phyloP scores from a whole-genome alignment of 2,888 invertebrate genomes.

The Margaritifera margaritifera region DNA sequence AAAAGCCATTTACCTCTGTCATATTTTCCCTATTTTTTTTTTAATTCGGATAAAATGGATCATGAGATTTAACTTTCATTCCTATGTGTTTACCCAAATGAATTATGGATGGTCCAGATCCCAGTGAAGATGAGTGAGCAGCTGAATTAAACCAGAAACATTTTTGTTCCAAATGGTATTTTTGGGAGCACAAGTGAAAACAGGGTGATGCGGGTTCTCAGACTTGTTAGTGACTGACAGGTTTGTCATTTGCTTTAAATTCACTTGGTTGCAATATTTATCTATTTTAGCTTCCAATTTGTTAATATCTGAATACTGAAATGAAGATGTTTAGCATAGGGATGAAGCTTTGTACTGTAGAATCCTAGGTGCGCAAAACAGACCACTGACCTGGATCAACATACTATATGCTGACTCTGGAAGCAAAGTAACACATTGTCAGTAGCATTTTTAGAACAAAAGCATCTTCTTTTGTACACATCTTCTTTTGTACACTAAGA shows the following conservation, averaged over 20 bases:
- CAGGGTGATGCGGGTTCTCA: conserved; percentile 10
- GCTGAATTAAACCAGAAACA: too few species aligned
- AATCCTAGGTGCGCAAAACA: conserved; percentile 8
- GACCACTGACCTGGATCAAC: conserved; percentile 4
- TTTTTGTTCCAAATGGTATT: conserved; percentile 11
- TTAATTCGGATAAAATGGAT: too few species aligned
- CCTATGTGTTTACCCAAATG: too few species aligned
- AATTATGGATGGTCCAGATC: too few species aligned
- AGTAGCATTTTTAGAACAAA: background rate
- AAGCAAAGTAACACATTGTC: conserved; percentile 9
- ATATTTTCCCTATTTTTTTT: too few species aligned
- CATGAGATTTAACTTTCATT: too few species aligned
- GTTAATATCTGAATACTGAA: conserved; percentile 6
- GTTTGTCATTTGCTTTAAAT: conserved; percentile 6
- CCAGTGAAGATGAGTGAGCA: too few species aligned
- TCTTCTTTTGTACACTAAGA: conserved; percentile 1
- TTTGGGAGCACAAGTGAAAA: conserved; percentile 12
- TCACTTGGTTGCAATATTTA: conserved; percentile 3
- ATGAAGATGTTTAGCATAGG: conserved; percentile 10
- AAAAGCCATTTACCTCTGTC: too few species aligned
- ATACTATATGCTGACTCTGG: too few species aligned
- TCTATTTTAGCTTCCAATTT: background rate
- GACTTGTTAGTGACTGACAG: conserved; percentile 12
- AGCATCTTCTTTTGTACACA: background rate
- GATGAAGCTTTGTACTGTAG: conserved; percentile 4